These are phyloP conservation scores for Ligdia adustata DNA, from an alignment of 2,888 invertebrate genomes.

Conservation along the genomic window DNA sequence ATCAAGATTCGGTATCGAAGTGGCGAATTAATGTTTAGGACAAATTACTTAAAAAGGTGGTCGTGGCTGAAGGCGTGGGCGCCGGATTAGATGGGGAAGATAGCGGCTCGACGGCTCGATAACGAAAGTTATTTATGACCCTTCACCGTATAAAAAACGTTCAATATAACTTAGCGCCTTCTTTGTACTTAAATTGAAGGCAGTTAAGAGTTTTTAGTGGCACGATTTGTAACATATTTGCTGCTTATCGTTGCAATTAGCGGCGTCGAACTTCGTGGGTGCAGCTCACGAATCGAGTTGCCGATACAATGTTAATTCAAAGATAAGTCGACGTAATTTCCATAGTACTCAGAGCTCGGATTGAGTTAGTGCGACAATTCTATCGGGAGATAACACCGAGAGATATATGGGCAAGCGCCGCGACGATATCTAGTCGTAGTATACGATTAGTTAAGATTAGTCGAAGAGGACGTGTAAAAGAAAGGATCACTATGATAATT, in stretches of 20 bases:
- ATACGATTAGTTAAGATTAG: constrained; percentile 41
- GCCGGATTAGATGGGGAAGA: constrained; percentile 60
- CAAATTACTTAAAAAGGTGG: constrained; percentile 66
- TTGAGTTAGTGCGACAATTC: constrained; percentile 29
- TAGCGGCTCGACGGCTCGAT: constrained; percentile 62
- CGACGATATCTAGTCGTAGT: constrained; percentile 28
- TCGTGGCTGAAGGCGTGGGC: constrained; percentile 60
- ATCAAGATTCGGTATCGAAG: constrained; percentile 47
- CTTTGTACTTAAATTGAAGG: constrained; percentile 25
- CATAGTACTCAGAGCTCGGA: constrained; percentile 26
- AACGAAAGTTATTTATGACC: constrained; percentile 60
- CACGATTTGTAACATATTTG: constrained; percentile 32
- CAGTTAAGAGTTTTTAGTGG: constrained; percentile 20
- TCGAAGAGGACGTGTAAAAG: constrained; percentile 33
- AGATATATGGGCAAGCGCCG: constrained; percentile 31
- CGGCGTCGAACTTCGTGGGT: constrained; percentile 30
- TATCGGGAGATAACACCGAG: constrained; percentile 31
- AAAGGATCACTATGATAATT: constrained; percentile 45
- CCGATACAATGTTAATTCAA: constrained; percentile 30
- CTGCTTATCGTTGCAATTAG: constrained; percentile 33
- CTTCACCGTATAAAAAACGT: constrained; percentile 46
- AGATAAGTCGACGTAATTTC: constrained; percentile 32
- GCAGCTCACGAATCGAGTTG: constrained; percentile 32
- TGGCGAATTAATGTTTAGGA: constrained; percentile 54
- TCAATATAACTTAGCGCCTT: constrained; percentile 34